phyloP scores from a whole-genome alignment of 2,113 vertebrate species.

The Bostrychus sinensis region DNA sequence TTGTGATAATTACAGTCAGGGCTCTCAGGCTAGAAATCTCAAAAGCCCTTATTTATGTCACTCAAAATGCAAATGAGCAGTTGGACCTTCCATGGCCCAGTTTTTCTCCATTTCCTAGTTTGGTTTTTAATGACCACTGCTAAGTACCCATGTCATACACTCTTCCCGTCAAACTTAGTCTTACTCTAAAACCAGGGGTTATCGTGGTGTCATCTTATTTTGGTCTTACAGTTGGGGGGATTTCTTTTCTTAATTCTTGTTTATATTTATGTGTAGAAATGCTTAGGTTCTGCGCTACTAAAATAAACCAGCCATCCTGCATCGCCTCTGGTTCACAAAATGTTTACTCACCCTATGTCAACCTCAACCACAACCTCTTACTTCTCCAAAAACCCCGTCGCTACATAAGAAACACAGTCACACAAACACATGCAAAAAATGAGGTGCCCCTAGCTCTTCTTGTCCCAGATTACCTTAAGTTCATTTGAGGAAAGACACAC shows the following conservation, averaged over 20 bases:
- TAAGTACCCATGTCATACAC: conserved; percentile 55
- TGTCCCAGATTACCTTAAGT: conserved; percentile 63
- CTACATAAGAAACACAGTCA: conserved; percentile 20
- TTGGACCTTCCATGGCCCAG: conserved; percentile 28
- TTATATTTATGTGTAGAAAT: conserved; percentile 77
- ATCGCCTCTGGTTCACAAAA: conserved; percentile 54
- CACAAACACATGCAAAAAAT: conserved; percentile 25
- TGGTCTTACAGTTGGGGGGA: conserved; percentile 69
- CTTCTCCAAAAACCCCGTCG: conserved; percentile 18
- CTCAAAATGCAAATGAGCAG: conserved; percentile 55
- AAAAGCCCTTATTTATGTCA: conserved; percentile 56
- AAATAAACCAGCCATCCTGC: conserved; percentile 67
- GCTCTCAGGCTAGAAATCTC: conserved; percentile 42
- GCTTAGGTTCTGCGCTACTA: conserved; percentile 57
- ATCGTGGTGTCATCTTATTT: conserved; percentile 67
- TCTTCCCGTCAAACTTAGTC: conserved; percentile 59
- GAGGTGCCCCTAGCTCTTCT: conserved; percentile 33
- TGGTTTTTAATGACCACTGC: conserved; percentile 34
- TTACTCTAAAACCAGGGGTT: conserved; percentile 71
- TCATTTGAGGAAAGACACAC: conserved; percentile 64
- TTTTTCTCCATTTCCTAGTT: conserved; percentile 20
- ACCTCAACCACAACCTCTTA: conserved; percentile 30
- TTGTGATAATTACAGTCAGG: conserved; percentile 66
- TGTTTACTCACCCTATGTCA: conserved; percentile 64
- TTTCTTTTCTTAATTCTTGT: conserved; percentile 65